Evolutionary conservation across 2,797 vertebrate species (phyloP).

Genomic region (Thaleichthys pacificus): DNA sequence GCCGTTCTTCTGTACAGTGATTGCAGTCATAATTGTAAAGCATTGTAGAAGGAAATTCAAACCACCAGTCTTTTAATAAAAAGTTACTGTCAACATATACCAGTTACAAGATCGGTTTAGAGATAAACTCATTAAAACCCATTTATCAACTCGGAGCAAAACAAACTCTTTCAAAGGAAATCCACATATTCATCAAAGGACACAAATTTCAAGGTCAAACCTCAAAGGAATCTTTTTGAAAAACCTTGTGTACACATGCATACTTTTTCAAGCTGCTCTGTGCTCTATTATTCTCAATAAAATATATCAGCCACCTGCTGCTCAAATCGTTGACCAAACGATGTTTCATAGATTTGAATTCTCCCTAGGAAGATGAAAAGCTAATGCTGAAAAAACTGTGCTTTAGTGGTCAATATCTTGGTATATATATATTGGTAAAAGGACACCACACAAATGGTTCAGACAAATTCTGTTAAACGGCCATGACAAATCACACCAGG

Average conservation of each 20-base stretch:
- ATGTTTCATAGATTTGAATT: conserved; percentile 24
- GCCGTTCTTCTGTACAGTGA: neutral
- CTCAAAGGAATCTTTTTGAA: conserved; percentile 19
- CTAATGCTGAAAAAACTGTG: neutral
- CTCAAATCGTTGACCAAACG: conserved; percentile 50
- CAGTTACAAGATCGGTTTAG: neutral
- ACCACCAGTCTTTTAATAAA: too few relatives aligned
- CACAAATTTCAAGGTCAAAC: conserved; percentile 44
- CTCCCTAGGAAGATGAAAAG: conserved; percentile 18
- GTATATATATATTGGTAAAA: conserved; percentile 19
- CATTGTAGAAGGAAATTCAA: neutral
- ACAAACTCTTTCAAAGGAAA: neutral
- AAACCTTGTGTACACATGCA: conserved; percentile 30
- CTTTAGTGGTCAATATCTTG: conserved; percentile 25
- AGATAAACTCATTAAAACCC: conserved; percentile 18
- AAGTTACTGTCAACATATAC: conserved; percentile 7
- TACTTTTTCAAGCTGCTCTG: conserved; percentile 33
- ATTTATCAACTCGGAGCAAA: conserved; percentile 22
- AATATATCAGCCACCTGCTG: conserved; percentile 45
- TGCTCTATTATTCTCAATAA: conserved; percentile 16
- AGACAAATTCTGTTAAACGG: conserved; percentile 16
- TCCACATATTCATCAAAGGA: conserved; percentile 19
- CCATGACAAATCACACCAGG: conserved; percentile 26
- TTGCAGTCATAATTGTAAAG: neutral
- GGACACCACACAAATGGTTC: conserved; percentile 28